Evolutionary conservation across 2,888 invertebrate species (phyloP), one percentile per base, ranked within the genome.

Genomic region (Pseudococcus viburni): DNA sequence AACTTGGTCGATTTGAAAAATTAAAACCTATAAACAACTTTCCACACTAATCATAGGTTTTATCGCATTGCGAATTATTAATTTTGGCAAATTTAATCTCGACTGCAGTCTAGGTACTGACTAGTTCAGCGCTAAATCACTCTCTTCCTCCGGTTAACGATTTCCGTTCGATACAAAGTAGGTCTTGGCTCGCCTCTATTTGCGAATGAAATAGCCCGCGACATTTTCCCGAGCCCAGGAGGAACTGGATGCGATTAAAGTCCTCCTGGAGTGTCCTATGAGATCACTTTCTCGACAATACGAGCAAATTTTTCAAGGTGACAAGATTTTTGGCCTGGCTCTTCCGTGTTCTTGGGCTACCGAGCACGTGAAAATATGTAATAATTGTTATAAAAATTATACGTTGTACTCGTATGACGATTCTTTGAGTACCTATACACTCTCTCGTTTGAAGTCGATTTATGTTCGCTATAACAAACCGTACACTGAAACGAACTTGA

Each of bases 1-100:
- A 64, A 64, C 22, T 19, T 22, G 19, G 19, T 73, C 26, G 26
- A 33, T 33, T 33, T 73, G 68, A 73, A 73, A 73, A 73, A 73
- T 73, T 73, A 73, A 73, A 33, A 73, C 68, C 68, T 73, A 73
- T 73, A 73, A 73, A 73, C 68, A 73, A 73, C 68, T 73, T 73
- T 73, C 68, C 68, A 12, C 59, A 64, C 68, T 73, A 73, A 73
- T 73, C 68, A 73, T 73, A 73, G 68, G 68, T 73, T 73, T 73
- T 33, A 26, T 33, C 15, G 22, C 12, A 73, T 33, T 73, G 68
- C 68, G 68, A 73, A 73, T 12, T 73, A 73, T 73, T 73, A 73
- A 73, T 73, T 73, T 73, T 73, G 68, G 68, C 68, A 33, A 73
- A 73, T 73, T 73, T 73, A 73, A 73, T 73, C 33, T 73, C 68